These are phyloP conservation scores for Sarcophaga carnaria DNA, from an alignment of 2,888 invertebrate genomes.

Conservation along the genomic window DNA sequence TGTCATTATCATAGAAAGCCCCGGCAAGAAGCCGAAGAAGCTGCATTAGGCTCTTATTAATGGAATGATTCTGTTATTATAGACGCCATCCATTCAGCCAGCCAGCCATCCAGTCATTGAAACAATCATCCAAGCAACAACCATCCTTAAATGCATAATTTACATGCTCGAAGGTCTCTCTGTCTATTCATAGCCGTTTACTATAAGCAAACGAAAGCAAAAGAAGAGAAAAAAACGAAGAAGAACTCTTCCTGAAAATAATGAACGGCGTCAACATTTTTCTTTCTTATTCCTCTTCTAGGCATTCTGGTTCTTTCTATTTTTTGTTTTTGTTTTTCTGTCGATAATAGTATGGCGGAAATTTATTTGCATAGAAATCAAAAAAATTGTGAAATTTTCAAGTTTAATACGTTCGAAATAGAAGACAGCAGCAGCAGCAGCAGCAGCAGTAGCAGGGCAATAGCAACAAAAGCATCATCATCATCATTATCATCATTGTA, in stretches of 20 bases:
- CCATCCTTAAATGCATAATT: conserved; percentile 66
- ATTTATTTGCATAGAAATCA: conserved; percentile 56
- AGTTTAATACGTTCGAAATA: conserved; percentile 54
- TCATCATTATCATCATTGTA: too few species aligned
- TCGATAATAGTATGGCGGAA: conserved; percentile 52
- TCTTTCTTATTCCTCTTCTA: conserved; percentile 36
- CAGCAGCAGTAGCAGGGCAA: too few species aligned
- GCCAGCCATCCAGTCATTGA: neutral
- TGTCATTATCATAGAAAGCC: conserved; percentile 32
- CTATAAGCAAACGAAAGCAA: neutral
- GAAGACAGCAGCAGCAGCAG: neutral
- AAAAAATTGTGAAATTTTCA: conserved; percentile 41
- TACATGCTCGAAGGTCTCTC: conserved; percentile 65
- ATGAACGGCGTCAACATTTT: conserved; percentile 67
- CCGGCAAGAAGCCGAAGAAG: conserved; percentile 1
- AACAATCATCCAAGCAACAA: neutral
- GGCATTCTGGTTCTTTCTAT: neutral
- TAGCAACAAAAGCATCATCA: too few species aligned
- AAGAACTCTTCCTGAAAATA: conserved; percentile 57
- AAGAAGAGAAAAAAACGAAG: too few species aligned
- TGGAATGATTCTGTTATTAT: neutral
- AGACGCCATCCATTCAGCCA: neutral
- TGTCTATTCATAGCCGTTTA: conserved; percentile 36
- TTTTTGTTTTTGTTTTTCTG: neutral
- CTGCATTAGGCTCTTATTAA: neutral